A percentile compares a stretch with the other conserved stretches of the same genome.
phyloP scores from a whole-genome alignment of 1,140 invertebrate genomes.

The Drosophila erecta region DNA sequence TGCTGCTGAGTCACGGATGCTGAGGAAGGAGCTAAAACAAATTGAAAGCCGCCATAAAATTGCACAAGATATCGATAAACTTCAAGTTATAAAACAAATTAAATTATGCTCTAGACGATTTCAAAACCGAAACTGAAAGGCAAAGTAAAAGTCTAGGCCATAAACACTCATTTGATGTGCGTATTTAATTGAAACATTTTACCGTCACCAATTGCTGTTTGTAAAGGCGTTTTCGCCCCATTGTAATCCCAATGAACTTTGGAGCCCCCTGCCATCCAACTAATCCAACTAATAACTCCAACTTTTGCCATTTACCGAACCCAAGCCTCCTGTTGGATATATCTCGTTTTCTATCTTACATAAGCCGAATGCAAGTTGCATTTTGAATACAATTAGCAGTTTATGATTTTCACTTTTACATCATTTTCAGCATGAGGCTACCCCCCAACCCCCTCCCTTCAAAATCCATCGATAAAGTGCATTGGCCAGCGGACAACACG shows the following conservation, averaged over 20 bases:
- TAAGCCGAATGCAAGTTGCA: slow-evolving; percentile 57
- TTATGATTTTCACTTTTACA: slow-evolving; percentile 76
- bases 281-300: background rate
- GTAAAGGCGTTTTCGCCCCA: slow-evolving; percentile 15
- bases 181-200: slow-evolving; percentile 61
- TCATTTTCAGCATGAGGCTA: slow-evolving; percentile 38
- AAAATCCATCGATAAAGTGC: slow-evolving; percentile 42
- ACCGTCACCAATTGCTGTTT: slow-evolving; percentile 16
- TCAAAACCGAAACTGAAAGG: slow-evolving; percentile 49
- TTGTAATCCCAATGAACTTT: slow-evolving; percentile 2
- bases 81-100: slow-evolving; percentile 69
- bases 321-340: background rate
- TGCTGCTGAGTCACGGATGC: slow-evolving; percentile 54
- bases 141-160: slow-evolving; percentile 64
- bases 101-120: slow-evolving; percentile 60
- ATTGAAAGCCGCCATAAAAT: slow-evolving; percentile 68
- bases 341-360: slow-evolving; percentile 24
- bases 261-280: too few relatives aligned
- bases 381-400: slow-evolving; percentile 77
- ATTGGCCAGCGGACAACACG: slow-evolving; percentile 46
- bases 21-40: slow-evolving; percentile 40
- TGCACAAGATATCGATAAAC: slow-evolving; percentile 59
- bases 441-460: slow-evolving; percentile 11
- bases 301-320: slow-evolving; percentile 15
- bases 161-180: slow-evolving; percentile 63